Evolutionary conservation across 2,113 vertebrate genomes (phyloP).

Genomic region (Pampusana beccarii): DNA sequence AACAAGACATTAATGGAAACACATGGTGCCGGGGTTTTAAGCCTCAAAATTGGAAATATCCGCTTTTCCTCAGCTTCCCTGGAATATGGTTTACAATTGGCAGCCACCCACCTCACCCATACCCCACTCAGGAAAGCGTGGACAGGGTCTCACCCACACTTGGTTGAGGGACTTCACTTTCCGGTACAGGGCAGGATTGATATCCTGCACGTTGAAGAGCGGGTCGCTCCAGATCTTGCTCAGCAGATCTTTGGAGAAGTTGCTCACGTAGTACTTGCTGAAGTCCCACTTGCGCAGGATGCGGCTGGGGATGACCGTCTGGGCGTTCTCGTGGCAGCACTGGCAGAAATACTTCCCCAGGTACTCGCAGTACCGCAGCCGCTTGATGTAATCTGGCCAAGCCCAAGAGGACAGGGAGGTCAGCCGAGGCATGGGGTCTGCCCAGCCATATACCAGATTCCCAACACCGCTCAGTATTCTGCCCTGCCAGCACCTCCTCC

Average conservation of each 20-base stretch:
- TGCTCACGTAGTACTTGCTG: constrained; percentile 94
- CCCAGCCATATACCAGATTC: not conserved
- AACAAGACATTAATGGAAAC: not conserved
- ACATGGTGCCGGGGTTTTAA: not conserved
- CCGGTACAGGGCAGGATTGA: constrained; percentile 90
- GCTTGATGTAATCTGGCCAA: constrained; percentile 91
- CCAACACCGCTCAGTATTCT: not conserved
- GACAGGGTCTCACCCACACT: constrained; percentile 81
- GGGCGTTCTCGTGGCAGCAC: constrained; percentile 96
- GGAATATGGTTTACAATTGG: accelerated
- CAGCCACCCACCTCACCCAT: not conserved
- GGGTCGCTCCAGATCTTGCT: constrained; percentile 94
- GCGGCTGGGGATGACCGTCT: constrained; percentile 87
- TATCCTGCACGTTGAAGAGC: constrained; percentile 91
- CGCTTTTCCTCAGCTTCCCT: not conserved
- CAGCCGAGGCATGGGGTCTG: not conserved
- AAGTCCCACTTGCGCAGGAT: constrained; percentile 97
- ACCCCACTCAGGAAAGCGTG: not conserved
- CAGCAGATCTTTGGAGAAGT: constrained; percentile 94
- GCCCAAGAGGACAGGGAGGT: not conserved
- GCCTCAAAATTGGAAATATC: not conserved
- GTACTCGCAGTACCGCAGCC: constrained; percentile 96
- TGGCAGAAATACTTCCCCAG: constrained; percentile 98
- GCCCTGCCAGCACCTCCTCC: not conserved
- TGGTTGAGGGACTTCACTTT: constrained; percentile 91